phyloP scores from a whole-genome alignment of 2,113 vertebrate genomes.

The Excalfactoria chinensis region DNA sequence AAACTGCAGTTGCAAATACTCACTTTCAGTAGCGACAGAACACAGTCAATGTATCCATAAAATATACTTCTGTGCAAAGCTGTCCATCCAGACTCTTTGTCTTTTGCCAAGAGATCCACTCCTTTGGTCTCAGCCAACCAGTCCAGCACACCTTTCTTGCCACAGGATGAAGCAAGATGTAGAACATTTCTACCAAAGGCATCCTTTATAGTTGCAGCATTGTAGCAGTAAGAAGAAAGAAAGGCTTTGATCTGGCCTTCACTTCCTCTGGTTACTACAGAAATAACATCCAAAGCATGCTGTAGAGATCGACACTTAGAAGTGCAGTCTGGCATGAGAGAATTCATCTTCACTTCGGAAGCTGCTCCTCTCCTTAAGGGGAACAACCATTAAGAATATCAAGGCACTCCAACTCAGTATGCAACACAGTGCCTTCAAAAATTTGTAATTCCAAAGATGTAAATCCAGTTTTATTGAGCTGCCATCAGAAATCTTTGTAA shows the following conservation, averaged over 20 bases:
- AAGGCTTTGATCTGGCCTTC: slow-evolving; percentile 90
- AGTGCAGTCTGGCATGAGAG: slow-evolving; percentile 87
- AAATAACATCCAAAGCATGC: slow-evolving; percentile 90
- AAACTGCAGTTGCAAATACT: neutral
- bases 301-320: slow-evolving; percentile 89
- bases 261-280: slow-evolving; percentile 89
- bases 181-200: slow-evolving; percentile 89
- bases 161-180: slow-evolving; percentile 91
- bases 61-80: slow-evolving; percentile 94
- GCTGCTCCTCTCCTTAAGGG: slow-evolving; percentile 56
- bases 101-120: slow-evolving; percentile 87
- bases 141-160: slow-evolving; percentile 88
- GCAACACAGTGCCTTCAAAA: slow-evolving; percentile 77
- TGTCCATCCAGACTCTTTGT: slow-evolving; percentile 96
- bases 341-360: slow-evolving; percentile 85
- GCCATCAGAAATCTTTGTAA: slow-evolving; percentile 77
- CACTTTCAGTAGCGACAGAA: slow-evolving; percentile 91
- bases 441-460: slow-evolving; percentile 73
- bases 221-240: slow-evolving; percentile 90
- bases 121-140: slow-evolving; percentile 91
- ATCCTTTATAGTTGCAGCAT: slow-evolving; percentile 88
- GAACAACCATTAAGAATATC: slow-evolving; percentile 19
- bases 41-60: slow-evolving; percentile 96
- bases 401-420: slow-evolving; percentile 62
- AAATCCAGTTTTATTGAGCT: slow-evolving; percentile 79